These are phyloP conservation scores for Ridgeia piscesae DNA, from an alignment of 1,140 invertebrate species.

Conservation along the genomic window DNA sequence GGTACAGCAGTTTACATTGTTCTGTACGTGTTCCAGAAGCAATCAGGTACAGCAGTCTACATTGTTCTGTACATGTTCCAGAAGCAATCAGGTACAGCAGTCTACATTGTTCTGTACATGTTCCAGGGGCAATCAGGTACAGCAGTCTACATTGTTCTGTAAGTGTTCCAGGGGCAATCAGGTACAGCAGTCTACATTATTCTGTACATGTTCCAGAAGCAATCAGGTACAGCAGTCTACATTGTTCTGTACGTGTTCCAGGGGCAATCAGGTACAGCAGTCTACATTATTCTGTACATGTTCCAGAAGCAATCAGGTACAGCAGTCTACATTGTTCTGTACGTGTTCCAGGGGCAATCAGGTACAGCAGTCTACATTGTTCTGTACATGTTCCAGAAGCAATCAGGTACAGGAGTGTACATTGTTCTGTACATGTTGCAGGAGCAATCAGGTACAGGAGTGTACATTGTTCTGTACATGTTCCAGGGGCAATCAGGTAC, in stretches of 20 bases:
- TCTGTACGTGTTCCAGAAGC: neutral
- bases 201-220: neutral
- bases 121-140: neutral
- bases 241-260: neutral
- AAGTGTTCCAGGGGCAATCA: neutral
- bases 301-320: neutral
- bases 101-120: neutral
- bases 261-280: neutral
- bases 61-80: neutral
- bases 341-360: neutral
- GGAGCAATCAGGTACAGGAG: neutral
- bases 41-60: neutral
- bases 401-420: neutral
- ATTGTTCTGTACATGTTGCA: neutral
- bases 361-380: neutral
- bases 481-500: neutral
- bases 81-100: neutral
- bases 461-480: neutral
- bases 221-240: neutral
- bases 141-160: neutral
- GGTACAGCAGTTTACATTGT: neutral
- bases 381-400: neutral
- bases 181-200: neutral
- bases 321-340: neutral
- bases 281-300: neutral